phyloP scores from a whole-genome alignment of 2,888 invertebrate species.

The Caenorhabditis japonica region DNA sequence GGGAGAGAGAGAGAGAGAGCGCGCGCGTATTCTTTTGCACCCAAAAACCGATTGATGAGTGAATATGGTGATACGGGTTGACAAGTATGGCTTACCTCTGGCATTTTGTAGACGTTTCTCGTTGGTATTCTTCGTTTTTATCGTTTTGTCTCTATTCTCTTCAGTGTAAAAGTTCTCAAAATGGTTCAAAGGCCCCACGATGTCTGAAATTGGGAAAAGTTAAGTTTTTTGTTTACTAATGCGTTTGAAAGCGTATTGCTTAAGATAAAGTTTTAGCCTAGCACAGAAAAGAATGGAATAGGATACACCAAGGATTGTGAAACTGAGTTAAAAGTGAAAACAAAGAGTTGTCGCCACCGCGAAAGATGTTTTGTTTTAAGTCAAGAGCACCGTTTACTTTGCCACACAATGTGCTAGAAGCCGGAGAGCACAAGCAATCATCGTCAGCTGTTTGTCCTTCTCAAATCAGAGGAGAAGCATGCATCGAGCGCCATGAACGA shows the following conservation, averaged over 20 bases:
- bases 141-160: not conserved
- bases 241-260: too few relatives aligned
- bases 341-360: slow-evolving; percentile 16
- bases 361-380: slow-evolving; percentile 40
- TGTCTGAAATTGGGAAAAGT: too few relatives aligned
- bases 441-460: slow-evolving; percentile 51
- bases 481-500: slow-evolving; percentile 15
- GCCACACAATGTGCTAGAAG: slow-evolving; percentile 23
- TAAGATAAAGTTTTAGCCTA: too few relatives aligned
- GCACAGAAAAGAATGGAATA: too few relatives aligned
- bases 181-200: too few relatives aligned
- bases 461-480: slow-evolving; percentile 39
- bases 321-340: slow-evolving; percentile 7
- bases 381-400: slow-evolving; percentile 29
- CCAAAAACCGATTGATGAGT: slow-evolving; percentile 16
- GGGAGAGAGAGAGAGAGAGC: slow-evolving; percentile 1
- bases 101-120: slow-evolving; percentile 24
- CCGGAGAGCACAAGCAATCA: slow-evolving; percentile 32
- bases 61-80: slow-evolving; percentile 21
- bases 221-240: too few relatives aligned
- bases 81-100: slow-evolving; percentile 39
- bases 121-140: not conserved
- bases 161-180: slow-evolving; percentile 7
- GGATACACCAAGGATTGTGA: too few relatives aligned
- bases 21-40: slow-evolving; percentile 1